Percentiles rank a stretch among this genome's conserved stretches.
These are phyloP conservation scores for Shargacucullia verbasci DNA, from an alignment of 2,888 invertebrate species.

Conservation along the genomic window DNA sequence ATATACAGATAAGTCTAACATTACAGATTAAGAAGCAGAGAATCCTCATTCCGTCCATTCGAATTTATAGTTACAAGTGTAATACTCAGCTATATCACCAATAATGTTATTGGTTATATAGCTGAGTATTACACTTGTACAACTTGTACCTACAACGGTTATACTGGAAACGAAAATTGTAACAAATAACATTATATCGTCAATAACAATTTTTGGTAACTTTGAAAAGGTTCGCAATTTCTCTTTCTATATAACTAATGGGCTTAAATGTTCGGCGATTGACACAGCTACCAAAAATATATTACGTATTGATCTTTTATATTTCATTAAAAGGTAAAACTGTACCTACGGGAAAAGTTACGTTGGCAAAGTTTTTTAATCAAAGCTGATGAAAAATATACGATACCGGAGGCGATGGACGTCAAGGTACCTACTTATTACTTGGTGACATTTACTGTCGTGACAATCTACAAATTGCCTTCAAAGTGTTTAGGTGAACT, in stretches of 20 bases:
- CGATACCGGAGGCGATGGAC: constrained; percentile 53
- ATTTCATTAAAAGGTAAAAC: constrained; percentile 65
- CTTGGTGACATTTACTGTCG: constrained; percentile 23
- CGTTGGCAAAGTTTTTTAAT: constrained; percentile 74
- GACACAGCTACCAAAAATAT: constrained; percentile 48
- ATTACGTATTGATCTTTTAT: constrained; percentile 61
- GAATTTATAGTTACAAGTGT: too few relatives aligned
- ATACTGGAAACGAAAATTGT: too few relatives aligned
- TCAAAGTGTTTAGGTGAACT: constrained; percentile 27
- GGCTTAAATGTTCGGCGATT: constrained; percentile 39
- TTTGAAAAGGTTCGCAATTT: constrained; percentile 27
- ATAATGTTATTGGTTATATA: too few relatives aligned
- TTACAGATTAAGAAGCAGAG: too few relatives aligned
- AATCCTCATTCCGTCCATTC: too few relatives aligned
- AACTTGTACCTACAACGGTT: too few relatives aligned
- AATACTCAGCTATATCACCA: too few relatives aligned
- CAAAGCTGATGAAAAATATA: constrained; percentile 75
- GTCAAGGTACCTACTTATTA: constrained; percentile 49
- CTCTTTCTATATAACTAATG: constrained; percentile 15
- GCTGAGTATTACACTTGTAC: too few relatives aligned
- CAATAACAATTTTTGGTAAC: constrained; percentile 2
- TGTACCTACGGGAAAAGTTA: constrained; percentile 58
- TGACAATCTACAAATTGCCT: constrained; percentile 46
- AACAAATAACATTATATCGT: too few relatives aligned
- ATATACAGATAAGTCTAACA: too few relatives aligned